Conservation (phyloP, 2,113 vertebrate genomes). For the Naja naja region DNA sequence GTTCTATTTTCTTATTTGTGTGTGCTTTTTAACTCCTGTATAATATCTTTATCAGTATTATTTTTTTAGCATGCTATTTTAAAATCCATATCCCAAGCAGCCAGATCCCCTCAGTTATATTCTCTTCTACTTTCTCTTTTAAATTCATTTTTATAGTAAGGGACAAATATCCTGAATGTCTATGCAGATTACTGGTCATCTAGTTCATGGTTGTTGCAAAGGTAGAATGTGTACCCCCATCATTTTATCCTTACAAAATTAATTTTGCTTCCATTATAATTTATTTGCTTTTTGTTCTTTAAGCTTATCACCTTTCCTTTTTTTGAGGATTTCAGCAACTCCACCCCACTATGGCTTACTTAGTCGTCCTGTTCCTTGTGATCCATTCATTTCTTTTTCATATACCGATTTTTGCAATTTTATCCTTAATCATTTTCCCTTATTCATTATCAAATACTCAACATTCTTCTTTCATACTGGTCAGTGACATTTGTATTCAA, state of each 20-base stretch:
- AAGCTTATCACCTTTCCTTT: neutral
- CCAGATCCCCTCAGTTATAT: no score
- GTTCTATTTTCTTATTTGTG: no score
- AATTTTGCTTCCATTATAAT: neutral
- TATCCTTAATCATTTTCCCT: neutral
- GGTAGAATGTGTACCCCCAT: neutral
- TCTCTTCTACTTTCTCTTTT: no score
- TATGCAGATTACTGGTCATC: no score
- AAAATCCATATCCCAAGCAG: no score
- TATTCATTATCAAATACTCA: neutral
- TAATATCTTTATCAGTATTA: no score
- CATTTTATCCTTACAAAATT: neutral
- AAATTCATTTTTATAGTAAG: no score
- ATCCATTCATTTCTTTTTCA: neutral
- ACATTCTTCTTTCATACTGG: neutral
- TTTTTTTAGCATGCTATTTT: no score
- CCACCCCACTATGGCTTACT: neutral
- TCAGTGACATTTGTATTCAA: neutral
- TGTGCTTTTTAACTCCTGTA: no score
- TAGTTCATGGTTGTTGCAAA: no score
- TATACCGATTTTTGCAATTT: neutral
- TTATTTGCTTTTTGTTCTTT: neutral
- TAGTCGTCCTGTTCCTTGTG: neutral
- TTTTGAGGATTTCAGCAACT: neutral
- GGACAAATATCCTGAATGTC: no score